Evolutionary conservation across 1,140 invertebrate genomes (phyloP), one percentile per base, ranked within the genome.

Genomic region (Pseudomyrmex flavicornis): DNA sequence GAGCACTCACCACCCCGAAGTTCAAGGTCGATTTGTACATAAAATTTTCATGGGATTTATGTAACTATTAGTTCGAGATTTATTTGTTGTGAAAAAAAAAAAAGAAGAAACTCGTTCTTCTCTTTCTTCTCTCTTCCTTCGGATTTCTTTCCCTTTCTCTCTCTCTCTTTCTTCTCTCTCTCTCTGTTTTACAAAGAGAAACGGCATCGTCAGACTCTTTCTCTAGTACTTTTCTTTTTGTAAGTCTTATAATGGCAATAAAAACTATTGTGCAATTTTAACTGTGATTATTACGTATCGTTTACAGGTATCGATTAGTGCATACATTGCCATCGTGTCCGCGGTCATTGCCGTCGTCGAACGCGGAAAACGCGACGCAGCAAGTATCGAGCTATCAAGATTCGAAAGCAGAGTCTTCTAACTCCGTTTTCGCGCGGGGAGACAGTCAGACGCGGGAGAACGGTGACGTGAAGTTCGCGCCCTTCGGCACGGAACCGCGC

Each of bases 291-390:
- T 50, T 70, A 48, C n/a, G 12, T 35, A 7, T 17, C 22, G 15
- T 72, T 48, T 48, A 70, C 17, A 80, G 76, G 12, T 17, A 17
- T 13, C 54, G 66, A 59, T 80, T 66, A 8, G 8, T 72, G 15
- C 12, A 72, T 12, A 80, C 66, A 12, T 72, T 80, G 54, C 12
- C 44, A 0, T 59, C 54, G 10, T 7, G 8, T 46, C 12, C 35
- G 1, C 68, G 35, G 13, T 9, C 12, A 15, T n/a, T 20, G 8
- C 74, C 35, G n/a, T 4, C 35, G 15, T 56, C 26, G 15, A n/a
- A 2, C 5, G 17, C 2, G 4, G 44, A 79, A 69, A 15, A 79
- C 52, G 46, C 48, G 9, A 35, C 0, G 4, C 26, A 1, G 15
- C 75, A 12, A 20, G 48, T 10, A 15, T 44, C n/a, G 12, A 15